phyloP scores from a whole-genome alignment of 2,113 vertebrate species.

The Periophthalmodon schlosseri region DNA sequence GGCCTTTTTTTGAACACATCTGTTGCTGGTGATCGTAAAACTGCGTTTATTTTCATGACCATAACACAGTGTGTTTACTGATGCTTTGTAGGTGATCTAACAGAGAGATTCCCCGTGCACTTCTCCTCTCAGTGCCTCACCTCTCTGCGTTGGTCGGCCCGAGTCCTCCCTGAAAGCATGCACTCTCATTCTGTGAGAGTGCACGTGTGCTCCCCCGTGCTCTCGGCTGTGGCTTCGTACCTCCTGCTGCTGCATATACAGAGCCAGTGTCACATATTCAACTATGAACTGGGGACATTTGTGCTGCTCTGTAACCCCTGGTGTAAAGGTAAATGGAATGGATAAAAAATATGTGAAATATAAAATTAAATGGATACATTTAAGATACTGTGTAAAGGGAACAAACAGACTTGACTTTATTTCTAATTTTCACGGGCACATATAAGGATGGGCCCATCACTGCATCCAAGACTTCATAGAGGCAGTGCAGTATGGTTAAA shows the following conservation, averaged over 20 bases:
- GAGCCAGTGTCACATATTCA: neutral
- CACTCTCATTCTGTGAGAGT: conserved; percentile 31
- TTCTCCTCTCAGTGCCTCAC: neutral
- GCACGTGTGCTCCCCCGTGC: conserved; percentile 53
- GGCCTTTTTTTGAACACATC: no score
- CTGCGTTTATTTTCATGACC: neutral
- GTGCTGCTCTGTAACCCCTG: conserved; percentile 69
- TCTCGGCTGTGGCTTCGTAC: conserved; percentile 53
- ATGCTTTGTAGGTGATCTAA: conserved; percentile 35
- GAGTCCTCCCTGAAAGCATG: conserved; percentile 13
- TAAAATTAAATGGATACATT: no score
- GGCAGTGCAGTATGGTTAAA: no score
- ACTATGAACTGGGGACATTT: conserved; percentile 43
- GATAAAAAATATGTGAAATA: no score
- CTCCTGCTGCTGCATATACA: conserved; percentile 46
- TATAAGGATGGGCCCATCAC: neutral
- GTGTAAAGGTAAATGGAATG: conserved; percentile 39
- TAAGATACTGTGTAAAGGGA: no score
- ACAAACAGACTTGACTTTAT: neutral
- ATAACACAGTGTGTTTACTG: neutral
- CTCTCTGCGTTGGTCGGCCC: conserved; percentile 46
- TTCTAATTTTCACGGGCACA: neutral
- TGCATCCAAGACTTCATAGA: neutral
- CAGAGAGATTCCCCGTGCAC: conserved; percentile 38
- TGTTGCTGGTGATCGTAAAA: neutral